Percentiles rank a stretch among this genome's conserved stretches.
Conservation (phyloP, 2,113 vertebrate genomes). For the Psettodes erumei region DNA sequence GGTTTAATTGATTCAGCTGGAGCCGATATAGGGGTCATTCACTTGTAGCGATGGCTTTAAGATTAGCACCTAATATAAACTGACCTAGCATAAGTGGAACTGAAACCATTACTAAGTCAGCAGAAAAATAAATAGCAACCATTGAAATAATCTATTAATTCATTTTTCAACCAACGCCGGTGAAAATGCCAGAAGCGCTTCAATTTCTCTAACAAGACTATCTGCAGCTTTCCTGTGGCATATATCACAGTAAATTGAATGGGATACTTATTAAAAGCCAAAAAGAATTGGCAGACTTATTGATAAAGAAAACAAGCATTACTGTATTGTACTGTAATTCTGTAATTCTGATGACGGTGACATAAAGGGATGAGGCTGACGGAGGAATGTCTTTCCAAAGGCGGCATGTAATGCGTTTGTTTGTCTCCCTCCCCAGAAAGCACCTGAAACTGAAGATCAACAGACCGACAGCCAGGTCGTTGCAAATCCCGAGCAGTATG, state of each 20-base stretch:
- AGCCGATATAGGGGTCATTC: neutral
- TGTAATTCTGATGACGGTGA: neutral
- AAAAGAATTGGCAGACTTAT: neutral
- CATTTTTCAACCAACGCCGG: neutral
- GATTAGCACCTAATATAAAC: neutral
- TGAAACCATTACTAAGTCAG: neutral
- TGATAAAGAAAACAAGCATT: neutral
- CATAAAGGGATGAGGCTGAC: neutral
- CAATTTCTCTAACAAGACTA: neutral
- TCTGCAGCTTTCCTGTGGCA: too few relatives aligned
- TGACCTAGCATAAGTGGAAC: neutral
- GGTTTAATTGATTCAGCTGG: neutral
- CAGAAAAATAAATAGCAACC: neutral
- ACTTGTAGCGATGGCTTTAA: neutral
- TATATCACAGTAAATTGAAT: too few relatives aligned
- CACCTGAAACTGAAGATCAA: constrained; percentile 82
- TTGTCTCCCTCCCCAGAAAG: constrained; percentile 69
- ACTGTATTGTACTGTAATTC: too few relatives aligned
- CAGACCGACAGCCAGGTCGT: constrained; percentile 70
- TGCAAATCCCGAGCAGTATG: constrained; percentile 80
- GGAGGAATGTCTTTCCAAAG: neutral
- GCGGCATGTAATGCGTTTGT: neutral
- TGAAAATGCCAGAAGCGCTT: neutral
- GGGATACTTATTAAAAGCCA: too few relatives aligned
- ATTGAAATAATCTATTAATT: neutral